Evolutionary conservation across 37 sponge, comb jelly and placozoan genomes (phyloP), one percentile per base, ranked within the genome.

Genomic region (Beroe forskalii): DNA sequence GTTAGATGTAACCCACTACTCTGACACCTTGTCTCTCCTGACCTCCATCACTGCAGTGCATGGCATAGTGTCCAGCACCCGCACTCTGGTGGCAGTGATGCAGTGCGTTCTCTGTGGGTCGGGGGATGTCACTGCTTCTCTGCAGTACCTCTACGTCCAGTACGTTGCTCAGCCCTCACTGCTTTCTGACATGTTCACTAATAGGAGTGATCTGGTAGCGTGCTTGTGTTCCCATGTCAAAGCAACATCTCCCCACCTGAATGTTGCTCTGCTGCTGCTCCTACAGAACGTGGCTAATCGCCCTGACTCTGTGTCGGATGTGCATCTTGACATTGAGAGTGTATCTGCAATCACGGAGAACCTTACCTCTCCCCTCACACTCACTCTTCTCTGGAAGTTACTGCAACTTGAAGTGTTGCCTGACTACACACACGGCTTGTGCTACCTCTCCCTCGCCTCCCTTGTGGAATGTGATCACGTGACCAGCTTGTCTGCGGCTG

Each of bases 91-190:
- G 12, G n/a, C 86, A 38, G 86, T 80, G 9, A 23, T 80, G 9
- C 86, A 80, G 27, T 80, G 86, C 35, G 86, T 80, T 8, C 86
- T 80, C 17, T 80, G 44, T 44, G 86, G 40, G 0, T 80, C 86
- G 2, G 86, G 86, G 12, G 40, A 80, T 38, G 19, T 38, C 30
- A n/a, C 28, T 4, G 55, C 35, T 27, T 80, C 86, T 43, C 55
- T 80, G 0, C 55, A 41, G 4, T 80, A 80, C 55, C 86, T 80
- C 55, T 80, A 80, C 86, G 55, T 44, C 3, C 86, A 44, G 28
- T 80, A 80, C 55, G 55, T 44, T 20, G 31, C 27, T 1, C 40
- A 80, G 28, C 86, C 86, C 3, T 23, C 44, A 4, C 44, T 42
- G 27, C 28, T 80, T 25, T 80, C 86, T 20, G 86, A 80, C 3